phyloP scores from a whole-genome alignment of 2,113 vertebrate species.

The Nothoprocta pentlandii region DNA sequence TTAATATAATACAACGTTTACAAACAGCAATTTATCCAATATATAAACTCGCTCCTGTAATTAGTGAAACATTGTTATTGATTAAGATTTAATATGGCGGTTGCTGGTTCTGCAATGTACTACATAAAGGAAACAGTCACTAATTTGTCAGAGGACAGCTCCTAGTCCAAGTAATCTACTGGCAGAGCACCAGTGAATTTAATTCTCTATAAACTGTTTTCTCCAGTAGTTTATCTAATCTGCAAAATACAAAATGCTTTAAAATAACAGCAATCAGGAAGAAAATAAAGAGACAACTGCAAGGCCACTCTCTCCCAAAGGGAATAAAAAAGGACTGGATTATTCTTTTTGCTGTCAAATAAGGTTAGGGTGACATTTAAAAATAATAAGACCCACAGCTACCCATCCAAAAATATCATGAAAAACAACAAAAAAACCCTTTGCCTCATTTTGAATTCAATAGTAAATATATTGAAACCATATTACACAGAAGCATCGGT shows the following conservation, averaged over 20 bases:
- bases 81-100: constrained; percentile 78
- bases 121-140: constrained; percentile 33
- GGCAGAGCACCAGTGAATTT: constrained; percentile 30
- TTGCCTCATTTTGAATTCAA: background rate
- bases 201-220: constrained; percentile 21
- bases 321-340: background rate
- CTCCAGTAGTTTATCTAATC: background rate
- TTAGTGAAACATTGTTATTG: constrained; percentile 78
- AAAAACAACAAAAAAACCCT: background rate
- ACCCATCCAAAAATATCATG: background rate
- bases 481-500: too few species aligned
- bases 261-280: background rate
- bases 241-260: background rate
- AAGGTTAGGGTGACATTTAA: background rate
- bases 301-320: background rate
- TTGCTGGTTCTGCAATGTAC: constrained; percentile 46
- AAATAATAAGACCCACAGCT: background rate
- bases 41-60: constrained; percentile 73
- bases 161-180: constrained; percentile 47
- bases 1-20: constrained; percentile 79
- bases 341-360: background rate
- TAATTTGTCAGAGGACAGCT: constrained; percentile 69
- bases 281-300: background rate
- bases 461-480: background rate
- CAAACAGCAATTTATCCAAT: constrained; percentile 76